Base-by-base conservation (phyloP, 1,140 invertebrate genomes). In the Drosophila lacertosa region DNA sequence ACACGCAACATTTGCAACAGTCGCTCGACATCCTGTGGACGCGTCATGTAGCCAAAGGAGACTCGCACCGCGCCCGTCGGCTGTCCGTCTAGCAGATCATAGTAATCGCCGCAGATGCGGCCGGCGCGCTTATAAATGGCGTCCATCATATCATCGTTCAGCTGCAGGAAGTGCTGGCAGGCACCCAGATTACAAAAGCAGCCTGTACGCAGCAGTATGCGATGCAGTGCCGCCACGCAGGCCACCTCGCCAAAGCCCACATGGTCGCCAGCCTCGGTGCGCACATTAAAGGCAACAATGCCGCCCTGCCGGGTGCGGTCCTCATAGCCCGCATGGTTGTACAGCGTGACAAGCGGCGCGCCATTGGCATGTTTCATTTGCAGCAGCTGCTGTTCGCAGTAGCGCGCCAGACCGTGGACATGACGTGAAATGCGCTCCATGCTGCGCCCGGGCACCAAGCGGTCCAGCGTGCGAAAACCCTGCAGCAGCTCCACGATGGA, bases 101-200 rank as follows among this genome's bases (percentile, higher is more conserved):
- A 93, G 59, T 95, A 94, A 91, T 99, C 98, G 0, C 98, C 97
- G 93, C 98, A 99, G 29, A 96, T 94, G 91, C 99, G 98, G 5
- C 98, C 98, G 32, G 95, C 94, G 0, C 74, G 64, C 91, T 96
- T 93, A 91, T 95, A 97, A 89, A 98, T 96, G 16, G 93, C 92
- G 71, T 94, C 94, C 60, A 98, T 92, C 35, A 96, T 94, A 3
- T 94, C 89, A 37, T 95, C 93, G 0, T 93, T 93, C 6, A 98
- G 91, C 2, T 93, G 91, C 20, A 99, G 92, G 90, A 97, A 95
- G 32, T 94, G 92, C 91, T 98, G 96, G 92, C 98, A 99, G 4
- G 98, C 97, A 15, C 98, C 98, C 4, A 98, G 96, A 93, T 99
- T 99, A 91, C 98, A 99, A 90, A 99, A 98, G 91, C 98, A 99